Evolutionary conservation across 2,797 vertebrate species (phyloP).

Genomic region (Diplodus puntazzo): DNA sequence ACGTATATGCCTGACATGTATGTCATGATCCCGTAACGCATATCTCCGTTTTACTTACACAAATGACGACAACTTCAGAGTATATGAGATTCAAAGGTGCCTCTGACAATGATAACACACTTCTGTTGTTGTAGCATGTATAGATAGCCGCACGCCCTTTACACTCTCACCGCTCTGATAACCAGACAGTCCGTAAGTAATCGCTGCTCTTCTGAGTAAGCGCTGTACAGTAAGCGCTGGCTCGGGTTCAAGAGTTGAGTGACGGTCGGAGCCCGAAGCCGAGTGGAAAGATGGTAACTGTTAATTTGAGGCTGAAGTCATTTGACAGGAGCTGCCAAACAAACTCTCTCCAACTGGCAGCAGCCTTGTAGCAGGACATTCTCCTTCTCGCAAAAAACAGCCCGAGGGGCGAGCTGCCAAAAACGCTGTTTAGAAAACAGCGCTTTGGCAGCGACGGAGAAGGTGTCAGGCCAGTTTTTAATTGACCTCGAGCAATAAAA

Average conservation of each 20-base stretch:
- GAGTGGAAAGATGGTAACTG: constrained; percentile 44
- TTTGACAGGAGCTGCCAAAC: constrained; percentile 60
- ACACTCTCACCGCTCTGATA: constrained; percentile 24
- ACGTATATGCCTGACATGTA: constrained; percentile 24
- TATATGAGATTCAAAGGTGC: constrained; percentile 40
- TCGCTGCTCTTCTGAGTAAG: constrained; percentile 3
- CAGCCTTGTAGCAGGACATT: constrained; percentile 49
- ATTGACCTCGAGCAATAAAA: constrained; percentile 63
- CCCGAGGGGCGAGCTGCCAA: constrained; percentile 49
- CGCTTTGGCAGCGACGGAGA: constrained; percentile 26
- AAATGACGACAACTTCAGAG: constrained; percentile 13
- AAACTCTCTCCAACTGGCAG: constrained; percentile 59
- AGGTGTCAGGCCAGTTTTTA: constrained; percentile 46
- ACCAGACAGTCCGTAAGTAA: constrained; percentile 3
- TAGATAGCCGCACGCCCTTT: background rate
- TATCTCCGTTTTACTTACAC: constrained; percentile 42
- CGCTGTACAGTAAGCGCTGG: constrained; percentile 25
- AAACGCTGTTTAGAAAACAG: constrained; percentile 54
- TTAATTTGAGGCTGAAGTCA: constrained; percentile 67
- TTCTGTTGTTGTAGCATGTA: background rate
- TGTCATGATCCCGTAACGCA: constrained; percentile 35
- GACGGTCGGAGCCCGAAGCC: constrained; percentile 30
- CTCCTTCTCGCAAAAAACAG: constrained; percentile 52
- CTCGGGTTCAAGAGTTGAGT: constrained; percentile 30
- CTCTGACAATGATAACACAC: constrained; percentile 16